These are phyloP conservation scores for Pseudochromis fuscus DNA, from an alignment of 2,797 vertebrate species.

Conservation along the genomic window DNA sequence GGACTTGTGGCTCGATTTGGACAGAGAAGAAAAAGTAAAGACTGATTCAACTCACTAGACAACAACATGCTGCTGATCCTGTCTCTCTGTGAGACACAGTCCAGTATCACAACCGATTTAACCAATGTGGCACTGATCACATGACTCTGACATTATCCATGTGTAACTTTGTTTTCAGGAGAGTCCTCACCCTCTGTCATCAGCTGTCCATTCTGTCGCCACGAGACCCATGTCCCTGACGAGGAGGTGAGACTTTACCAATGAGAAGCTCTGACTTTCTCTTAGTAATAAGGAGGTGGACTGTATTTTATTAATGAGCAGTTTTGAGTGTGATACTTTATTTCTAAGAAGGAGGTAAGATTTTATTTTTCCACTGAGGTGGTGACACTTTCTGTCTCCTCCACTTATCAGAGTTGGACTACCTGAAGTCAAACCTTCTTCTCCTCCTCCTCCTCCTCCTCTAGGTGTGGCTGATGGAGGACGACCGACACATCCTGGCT, in stretches of 20 bases:
- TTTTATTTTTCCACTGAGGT: conserved; percentile 77
- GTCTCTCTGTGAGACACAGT: no score
- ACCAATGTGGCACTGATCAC: background rate
- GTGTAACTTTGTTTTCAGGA: conserved; percentile 59
- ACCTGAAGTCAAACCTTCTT: background rate
- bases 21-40: no score
- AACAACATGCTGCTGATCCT: background rate
- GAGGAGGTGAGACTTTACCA: conserved; percentile 78
- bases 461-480: conserved; percentile 87
- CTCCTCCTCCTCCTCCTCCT: background rate
- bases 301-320: background rate
- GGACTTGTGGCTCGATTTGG: no score
- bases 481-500: conserved; percentile 86
- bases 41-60: no score
- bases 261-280: background rate
- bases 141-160: background rate
- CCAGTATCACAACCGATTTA: no score
- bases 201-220: conserved; percentile 92
- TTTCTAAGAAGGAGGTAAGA: conserved; percentile 77
- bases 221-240: conserved; percentile 84
- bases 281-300: conserved; percentile 71
- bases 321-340: background rate
- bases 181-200: conserved; percentile 82
- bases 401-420: no score
- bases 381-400: conserved; percentile 16